Conservation (phyloP, 2,113 vertebrate genomes). For the Aphelocoma coerulescens region DNA sequence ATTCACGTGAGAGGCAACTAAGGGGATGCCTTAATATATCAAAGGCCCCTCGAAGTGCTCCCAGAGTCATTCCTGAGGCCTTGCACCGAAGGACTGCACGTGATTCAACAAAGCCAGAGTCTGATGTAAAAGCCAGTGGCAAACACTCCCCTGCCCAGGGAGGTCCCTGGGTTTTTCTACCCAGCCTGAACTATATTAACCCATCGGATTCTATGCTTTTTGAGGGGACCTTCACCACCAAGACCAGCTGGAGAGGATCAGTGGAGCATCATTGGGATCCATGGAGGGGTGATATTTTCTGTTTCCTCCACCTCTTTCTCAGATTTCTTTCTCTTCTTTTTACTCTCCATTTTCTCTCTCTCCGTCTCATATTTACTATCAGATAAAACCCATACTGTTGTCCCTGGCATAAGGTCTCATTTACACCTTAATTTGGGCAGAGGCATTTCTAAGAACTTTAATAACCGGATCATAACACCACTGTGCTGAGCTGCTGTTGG, state of each 20-base stretch:
- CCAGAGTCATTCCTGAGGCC: neutral
- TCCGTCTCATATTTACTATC: neutral
- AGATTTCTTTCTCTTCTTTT: neutral
- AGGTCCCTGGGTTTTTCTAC: neutral
- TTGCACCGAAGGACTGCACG: rapidly evolving
- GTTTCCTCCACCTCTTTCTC: neutral
- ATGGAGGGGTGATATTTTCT: neutral
- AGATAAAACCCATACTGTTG: neutral
- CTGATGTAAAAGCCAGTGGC: neutral
- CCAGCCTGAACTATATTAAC: neutral
- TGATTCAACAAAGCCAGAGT: neutral
- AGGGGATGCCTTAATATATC: neutral
- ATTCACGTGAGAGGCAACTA: neutral
- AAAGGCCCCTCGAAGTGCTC: neutral
- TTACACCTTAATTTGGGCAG: neutral
- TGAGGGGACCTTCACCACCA: neutral
- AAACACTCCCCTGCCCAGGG: neutral
- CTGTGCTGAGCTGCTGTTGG: rapidly evolving
- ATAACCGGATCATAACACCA: neutral
- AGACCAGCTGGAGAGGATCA: neutral
- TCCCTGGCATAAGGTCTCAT: neutral
- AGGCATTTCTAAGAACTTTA: neutral
- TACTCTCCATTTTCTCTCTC: neutral
- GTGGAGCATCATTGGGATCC: neutral
- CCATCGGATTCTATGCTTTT: neutral